Evolutionary conservation across 1,140 invertebrate species (phyloP), one percentile per base, ranked within the genome.

Genomic region (Cydia amplana): DNA sequence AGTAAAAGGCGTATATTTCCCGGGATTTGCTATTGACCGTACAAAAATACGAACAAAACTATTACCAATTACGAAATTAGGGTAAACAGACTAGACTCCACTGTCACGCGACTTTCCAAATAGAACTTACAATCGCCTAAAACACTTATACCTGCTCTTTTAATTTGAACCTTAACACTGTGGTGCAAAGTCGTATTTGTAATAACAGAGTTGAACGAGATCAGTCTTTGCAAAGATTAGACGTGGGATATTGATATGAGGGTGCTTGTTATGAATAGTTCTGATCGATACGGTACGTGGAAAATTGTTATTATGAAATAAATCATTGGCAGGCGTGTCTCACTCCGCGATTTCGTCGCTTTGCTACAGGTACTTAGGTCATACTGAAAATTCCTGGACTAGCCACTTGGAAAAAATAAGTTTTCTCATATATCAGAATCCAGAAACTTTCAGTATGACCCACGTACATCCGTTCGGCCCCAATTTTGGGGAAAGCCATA

Each of bases 41-140:
- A 60, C 4, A 60, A 4, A 18, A 60, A 60, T 18, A 32, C 32
- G 32, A 32, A 60, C n/a, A 9, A 60, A 60, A 18, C 51, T 6
- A 20, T 20, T 55, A 60, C n/a, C 18, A 60, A 60, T 23, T 60
- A 20, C 51, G 51, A 60, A 60, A 60, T 60, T 60, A 60, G 51
- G 9, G 51, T 60, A 23, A 23, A 60, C 55, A 60, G 55, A 60
- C 55, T 60, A 60, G 55, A 23, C 20, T 20, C 1, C 51, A 0
- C 16, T 60, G 55, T 60, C 20, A 60, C 55, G 55, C 55, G 20
- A 60, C 7, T 60, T 23, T 10, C 10, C 9, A 60, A 60, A 60
- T 12, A 4, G 4, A 55, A 18, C n/a, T 55, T 10, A 60, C 55
- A 60, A 20, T 10, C 7, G 6, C 55, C 20, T 23, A 23, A 2